Base-by-base conservation (phyloP, 2,797 vertebrate genomes). In the Geotrypetes seraphini region DNA sequence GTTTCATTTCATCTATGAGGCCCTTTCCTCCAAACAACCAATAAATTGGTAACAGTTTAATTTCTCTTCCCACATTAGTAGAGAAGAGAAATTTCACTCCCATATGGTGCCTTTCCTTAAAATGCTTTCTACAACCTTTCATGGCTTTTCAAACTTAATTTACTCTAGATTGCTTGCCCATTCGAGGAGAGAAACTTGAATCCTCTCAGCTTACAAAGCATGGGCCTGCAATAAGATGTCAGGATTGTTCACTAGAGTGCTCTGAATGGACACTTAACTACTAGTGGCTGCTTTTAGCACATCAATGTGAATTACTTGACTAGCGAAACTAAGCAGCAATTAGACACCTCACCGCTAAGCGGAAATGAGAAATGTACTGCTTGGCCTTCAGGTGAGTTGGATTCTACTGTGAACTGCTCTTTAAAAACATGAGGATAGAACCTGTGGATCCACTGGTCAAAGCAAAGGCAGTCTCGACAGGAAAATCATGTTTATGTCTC, bases 111-210 rank as follows among this genome's bases (percentile, higher is more conserved):
- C 71, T 33, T 65, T 65, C 75, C 73, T 77, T 68, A 71, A 67
- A 48, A 66, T 50, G 69, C 73, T 73, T 77, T 73, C 74, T 73
- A 37, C 62, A 36, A 16, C 31, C 34, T 23, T 43, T 33, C 30
- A 8, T 26, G 55, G 72, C 66, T 80, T 83, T 78, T 83, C 78
- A 83, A 73, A 69, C 77, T 76, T 83, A 80, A 85, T 88, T 88
- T 85, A 81, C 78, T 71, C 46, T 69, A 87, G 82, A 83, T 78
- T 87, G 79, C 79, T 70, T 83, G 76, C 71, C 78, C 83, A 74
- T 71, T 87, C 58, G 52, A 83, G 85, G 84, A 79, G 57, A 86
- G 56, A 48, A 70, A 60, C 48, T 45, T 43, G 64, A 74, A 73
- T 51, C 43, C 43, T 49, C 36, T 2, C 64, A 57, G 51, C 62